Conservation (phyloP, 2,113 vertebrate species). For the Barnardius zonarius region DNA sequence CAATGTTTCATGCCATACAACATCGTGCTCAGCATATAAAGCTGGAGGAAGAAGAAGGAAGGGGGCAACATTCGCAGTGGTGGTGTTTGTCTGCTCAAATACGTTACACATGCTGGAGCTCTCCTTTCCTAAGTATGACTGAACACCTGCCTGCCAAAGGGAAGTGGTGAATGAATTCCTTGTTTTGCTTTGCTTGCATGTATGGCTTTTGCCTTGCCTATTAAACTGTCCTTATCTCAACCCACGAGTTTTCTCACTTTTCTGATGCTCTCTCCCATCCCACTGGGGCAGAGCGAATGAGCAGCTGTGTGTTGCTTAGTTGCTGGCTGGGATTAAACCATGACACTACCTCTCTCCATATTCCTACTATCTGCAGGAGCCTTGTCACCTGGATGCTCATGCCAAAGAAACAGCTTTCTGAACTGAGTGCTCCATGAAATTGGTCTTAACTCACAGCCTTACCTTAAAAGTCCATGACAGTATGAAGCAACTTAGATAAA, state of each 20-base stretch:
- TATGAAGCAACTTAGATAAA: not conserved
- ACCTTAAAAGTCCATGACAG: not conserved
- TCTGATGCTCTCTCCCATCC: not conserved
- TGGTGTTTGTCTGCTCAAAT: not conserved
- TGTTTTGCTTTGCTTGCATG: not conserved
- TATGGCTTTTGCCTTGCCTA: not conserved
- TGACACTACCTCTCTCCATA: not conserved
- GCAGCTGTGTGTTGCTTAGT: not conserved
- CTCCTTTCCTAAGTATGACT: not conserved
- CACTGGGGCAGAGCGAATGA: not conserved
- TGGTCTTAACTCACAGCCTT: not conserved
- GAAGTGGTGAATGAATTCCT: not conserved
- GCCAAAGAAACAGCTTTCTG: not conserved
- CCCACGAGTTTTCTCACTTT: not conserved
- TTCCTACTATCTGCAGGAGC: not conserved
- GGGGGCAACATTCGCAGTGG: not conserved
- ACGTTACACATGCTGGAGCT: not conserved
- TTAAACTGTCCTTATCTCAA: not conserved
- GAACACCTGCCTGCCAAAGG: not conserved
- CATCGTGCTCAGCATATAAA: not conserved
- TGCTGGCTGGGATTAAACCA: not conserved
- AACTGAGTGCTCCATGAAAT: not conserved
- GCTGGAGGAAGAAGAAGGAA: not conserved
- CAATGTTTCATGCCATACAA: not conserved
- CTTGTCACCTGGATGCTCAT: not conserved